Conservation (phyloP, 2,888 invertebrate genomes). For the Boloria selene region DNA sequence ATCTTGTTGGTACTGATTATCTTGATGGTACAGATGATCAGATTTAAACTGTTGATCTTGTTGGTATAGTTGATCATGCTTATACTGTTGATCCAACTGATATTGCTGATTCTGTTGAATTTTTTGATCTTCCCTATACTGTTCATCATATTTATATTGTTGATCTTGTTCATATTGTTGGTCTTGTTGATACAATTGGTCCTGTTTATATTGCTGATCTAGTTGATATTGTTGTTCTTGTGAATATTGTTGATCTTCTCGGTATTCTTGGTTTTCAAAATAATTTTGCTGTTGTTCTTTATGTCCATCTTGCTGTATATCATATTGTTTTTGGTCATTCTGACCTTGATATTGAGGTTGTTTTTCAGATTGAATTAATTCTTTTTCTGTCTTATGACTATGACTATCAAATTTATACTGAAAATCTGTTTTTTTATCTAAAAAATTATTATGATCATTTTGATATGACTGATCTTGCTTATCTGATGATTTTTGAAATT, state of each 20-base stretch:
- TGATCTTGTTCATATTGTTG: slow-evolving; percentile 43
- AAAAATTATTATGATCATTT: slow-evolving; percentile 44
- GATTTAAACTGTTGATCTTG: slow-evolving; percentile 45
- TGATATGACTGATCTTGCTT: slow-evolving; percentile 43
- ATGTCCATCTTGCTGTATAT: slow-evolving; percentile 38
- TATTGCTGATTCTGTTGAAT: slow-evolving; percentile 47
- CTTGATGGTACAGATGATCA: slow-evolving; percentile 31
- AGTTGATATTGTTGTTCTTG: slow-evolving; percentile 45
- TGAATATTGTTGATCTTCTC: slow-evolving; percentile 44
- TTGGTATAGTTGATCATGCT: slow-evolving; percentile 43
- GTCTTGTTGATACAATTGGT: slow-evolving; percentile 47
- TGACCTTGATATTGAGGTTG: slow-evolving; percentile 39
- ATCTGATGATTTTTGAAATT: slow-evolving; percentile 44
- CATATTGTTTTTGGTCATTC: slow-evolving; percentile 36
- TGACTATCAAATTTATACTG: slow-evolving; percentile 41
- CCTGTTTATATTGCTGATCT: slow-evolving; percentile 33
- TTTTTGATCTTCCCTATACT: slow-evolving; percentile 38
- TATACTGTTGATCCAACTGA: slow-evolving; percentile 44
- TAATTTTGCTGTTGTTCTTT: slow-evolving; percentile 48
- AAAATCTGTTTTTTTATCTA: slow-evolving; percentile 48
- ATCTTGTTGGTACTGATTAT: slow-evolving; percentile 45
- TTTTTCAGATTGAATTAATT: slow-evolving; percentile 42
- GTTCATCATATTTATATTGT: slow-evolving; percentile 39
- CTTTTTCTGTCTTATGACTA: slow-evolving; percentile 32
- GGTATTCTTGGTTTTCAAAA: slow-evolving; percentile 44